A percentile compares a stretch with the other conserved stretches of the same genome.
Conservation (phyloP, 2,797 vertebrate genomes). For the Arctocebus calabarensis region DNA sequence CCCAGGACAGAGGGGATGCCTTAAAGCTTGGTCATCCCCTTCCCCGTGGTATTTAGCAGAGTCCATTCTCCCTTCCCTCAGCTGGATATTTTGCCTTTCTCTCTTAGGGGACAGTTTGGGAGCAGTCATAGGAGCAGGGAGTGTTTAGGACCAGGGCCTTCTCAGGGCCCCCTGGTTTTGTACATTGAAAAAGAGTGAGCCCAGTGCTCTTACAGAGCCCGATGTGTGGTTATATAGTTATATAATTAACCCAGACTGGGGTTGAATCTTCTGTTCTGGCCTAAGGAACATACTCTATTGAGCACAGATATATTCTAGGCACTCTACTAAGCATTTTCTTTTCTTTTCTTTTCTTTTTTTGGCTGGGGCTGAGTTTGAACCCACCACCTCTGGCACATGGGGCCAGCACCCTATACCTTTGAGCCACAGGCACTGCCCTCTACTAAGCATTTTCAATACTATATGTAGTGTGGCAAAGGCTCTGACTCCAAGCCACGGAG, state of each 20-base stretch:
- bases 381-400: too few species aligned
- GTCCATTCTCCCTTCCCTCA: background rate
- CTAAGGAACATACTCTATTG: background rate
- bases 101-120: background rate
- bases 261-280: background rate
- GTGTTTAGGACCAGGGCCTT: background rate
- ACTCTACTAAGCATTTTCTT: too few species aligned
- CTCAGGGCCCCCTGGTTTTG: background rate
- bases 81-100: background rate
- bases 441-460: background rate
- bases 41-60: background rate
- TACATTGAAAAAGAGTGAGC: background rate
- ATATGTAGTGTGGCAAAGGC: background rate
- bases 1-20: background rate
- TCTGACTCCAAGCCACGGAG: background rate
- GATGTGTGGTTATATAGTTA: background rate
- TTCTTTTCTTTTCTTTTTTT: too few species aligned
- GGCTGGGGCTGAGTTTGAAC: too few species aligned
- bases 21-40: background rate
- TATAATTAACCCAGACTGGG: background rate
- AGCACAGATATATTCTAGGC: background rate
- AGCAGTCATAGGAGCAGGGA: background rate
- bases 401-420: too few species aligned
- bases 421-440: too few species aligned
- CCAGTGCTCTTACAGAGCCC: background rate